These are phyloP conservation scores for Sphecodes monilicornis DNA, from an alignment of 2,888 invertebrate species.

Conservation along the genomic window DNA sequence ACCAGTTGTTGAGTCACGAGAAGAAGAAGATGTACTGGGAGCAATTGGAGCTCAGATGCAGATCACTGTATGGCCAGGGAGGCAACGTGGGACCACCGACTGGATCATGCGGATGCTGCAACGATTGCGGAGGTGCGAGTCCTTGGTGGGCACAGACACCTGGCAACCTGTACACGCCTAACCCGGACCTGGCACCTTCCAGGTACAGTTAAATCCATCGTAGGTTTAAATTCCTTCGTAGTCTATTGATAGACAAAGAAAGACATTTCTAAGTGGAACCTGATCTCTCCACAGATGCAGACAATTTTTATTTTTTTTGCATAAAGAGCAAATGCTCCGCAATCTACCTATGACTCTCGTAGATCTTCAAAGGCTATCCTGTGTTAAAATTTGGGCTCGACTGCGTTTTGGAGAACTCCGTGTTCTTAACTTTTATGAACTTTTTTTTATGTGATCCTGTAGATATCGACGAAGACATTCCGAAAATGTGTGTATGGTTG, in stretches of 20 bases:
- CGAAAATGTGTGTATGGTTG: too few relatives aligned
- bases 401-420: too few relatives aligned
- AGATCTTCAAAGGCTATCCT: too few relatives aligned
- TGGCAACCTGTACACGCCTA: constrained; percentile 94
- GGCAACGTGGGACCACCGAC: constrained; percentile 83
- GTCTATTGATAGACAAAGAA: background rate
- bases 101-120: constrained; percentile 88
- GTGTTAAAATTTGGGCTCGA: too few relatives aligned
- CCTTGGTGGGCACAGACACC: constrained; percentile 86
- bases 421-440: too few relatives aligned
- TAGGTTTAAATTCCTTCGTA: background rate
- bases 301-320: too few relatives aligned
- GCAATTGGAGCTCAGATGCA: constrained; percentile 92
- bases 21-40: constrained; percentile 98
- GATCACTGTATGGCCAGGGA: constrained; percentile 90
- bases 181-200: constrained; percentile 88
- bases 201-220: constrained; percentile 70
- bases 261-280: too few relatives aligned
- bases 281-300: too few relatives aligned
- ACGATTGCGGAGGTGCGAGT: constrained; percentile 88
- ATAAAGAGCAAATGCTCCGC: too few relatives aligned
- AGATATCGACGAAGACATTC: too few relatives aligned
- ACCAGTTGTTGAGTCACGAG: constrained; percentile 95
- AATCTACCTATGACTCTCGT: too few relatives aligned
- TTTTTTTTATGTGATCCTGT: too few relatives aligned